Evolutionary conservation across 1,140 invertebrate species (phyloP).

Genomic region (Homarus americanus): DNA sequence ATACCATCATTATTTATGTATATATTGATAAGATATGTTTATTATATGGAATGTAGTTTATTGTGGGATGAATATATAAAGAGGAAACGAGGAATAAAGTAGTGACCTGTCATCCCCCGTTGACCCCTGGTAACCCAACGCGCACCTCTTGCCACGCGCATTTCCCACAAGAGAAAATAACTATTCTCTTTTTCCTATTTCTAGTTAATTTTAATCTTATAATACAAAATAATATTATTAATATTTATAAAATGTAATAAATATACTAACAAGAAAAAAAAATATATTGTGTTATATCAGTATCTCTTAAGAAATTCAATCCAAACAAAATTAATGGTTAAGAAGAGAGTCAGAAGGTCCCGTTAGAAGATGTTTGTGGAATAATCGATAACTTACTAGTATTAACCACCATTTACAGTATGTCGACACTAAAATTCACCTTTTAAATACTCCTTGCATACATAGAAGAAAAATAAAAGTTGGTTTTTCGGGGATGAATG

Average conservation of each 20-base stretch:
- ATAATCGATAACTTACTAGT: slow-evolving; percentile 55
- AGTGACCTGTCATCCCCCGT: background rate
- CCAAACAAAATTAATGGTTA: slow-evolving; percentile 67
- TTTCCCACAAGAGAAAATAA: slow-evolving; percentile 46
- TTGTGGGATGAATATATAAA: too few species aligned
- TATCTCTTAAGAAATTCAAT: slow-evolving; percentile 48
- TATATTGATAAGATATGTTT: too few species aligned
- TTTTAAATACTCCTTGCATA: slow-evolving; percentile 31
- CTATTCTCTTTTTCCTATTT: background rate
- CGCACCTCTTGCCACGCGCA: slow-evolving; percentile 35
- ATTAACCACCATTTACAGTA: background rate
- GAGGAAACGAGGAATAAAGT: background rate
- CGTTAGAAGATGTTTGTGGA: slow-evolving; percentile 51
- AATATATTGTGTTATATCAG: background rate
- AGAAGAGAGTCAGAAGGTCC: slow-evolving; percentile 33
- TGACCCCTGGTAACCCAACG: slow-evolving; percentile 35
- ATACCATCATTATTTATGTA: too few species aligned
- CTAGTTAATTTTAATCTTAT: background rate
- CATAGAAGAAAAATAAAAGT: background rate
- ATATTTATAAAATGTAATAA: background rate
- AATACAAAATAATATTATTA: background rate
- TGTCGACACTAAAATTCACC: background rate
- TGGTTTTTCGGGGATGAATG: slow-evolving; percentile 15
- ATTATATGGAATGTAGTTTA: too few species aligned
- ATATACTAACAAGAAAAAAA: background rate